Evolutionary conservation across 2,888 invertebrate genomes (phyloP), one percentile per base, ranked within the genome.

Genomic region (Strigamia maritima): DNA sequence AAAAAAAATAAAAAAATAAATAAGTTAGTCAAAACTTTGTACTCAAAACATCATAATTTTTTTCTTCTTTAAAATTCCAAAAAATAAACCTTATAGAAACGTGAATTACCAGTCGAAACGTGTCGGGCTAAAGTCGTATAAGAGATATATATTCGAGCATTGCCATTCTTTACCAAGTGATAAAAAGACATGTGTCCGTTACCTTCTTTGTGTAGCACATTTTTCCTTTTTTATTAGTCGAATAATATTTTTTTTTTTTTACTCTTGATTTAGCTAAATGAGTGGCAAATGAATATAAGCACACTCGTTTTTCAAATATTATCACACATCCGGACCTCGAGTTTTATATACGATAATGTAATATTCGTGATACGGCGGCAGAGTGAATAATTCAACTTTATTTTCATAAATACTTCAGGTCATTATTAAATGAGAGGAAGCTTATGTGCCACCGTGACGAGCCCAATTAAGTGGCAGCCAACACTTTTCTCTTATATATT

Each of bases 381-480:
- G 65, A 65, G 65, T 65, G 65, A 65, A 65, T 65, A 26, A 65
- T 65, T 65, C 65, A 65, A 24, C 24, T 65, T 65, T 65, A 28
- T 65, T 49, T 65, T 65, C 65, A 65, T 65, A 26, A 65, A 65
- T 65, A 65, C 65, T 65, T 65, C 65, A 65, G 65, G 65, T 65
- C 65, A 65, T 65, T 65, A 65, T 65, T 65, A 65, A 65, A 65
- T 65, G 65, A 65, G 26, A 26, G 22, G 65, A 65, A 49, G 65
- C 24, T 65, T 65, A 65, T 65, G 28, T 65, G 65, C 65, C 65
- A 65, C 65, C 65, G 28, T 65, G 65, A 65, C 65, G 65, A 65
- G 65, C 24, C 65, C 65, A 65, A 65, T 65, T 65, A 65, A 65
- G 65, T 65, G 65, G 65, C 65, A 65, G 65, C 65, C 65, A 65